Percentiles rank a stretch among this genome's conserved stretches.
phyloP scores from a whole-genome alignment of 2,888 invertebrate genomes.

The Allophyes oxyacanthae region DNA sequence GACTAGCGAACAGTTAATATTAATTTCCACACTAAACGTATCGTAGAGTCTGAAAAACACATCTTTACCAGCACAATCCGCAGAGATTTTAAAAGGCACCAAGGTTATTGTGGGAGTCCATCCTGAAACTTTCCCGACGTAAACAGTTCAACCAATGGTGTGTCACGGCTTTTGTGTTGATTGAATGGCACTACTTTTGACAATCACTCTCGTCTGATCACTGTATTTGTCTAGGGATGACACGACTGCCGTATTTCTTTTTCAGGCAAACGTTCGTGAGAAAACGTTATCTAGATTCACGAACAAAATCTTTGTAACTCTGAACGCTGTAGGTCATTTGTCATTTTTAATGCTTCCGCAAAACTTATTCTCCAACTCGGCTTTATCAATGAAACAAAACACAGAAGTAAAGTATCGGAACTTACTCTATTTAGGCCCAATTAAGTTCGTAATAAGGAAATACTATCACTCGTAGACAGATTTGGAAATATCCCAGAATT shows the following conservation, averaged over 20 bases:
- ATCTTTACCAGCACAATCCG: conserved; percentile 23
- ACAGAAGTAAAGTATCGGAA: neutral
- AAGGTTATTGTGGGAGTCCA: conserved; percentile 51
- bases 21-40: neutral
- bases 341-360: conserved; percentile 38
- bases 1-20: too few species aligned
- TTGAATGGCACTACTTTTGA: conserved; percentile 58
- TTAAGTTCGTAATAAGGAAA: conserved; percentile 6
- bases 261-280: conserved; percentile 15
- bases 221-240: conserved; percentile 36
- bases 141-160: conserved; percentile 62
- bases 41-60: conserved; percentile 1
- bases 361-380: conserved; percentile 9
- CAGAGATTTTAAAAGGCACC: conserved; percentile 14
- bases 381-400: conserved; percentile 19
- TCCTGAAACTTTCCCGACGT: conserved; percentile 68
- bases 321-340: conserved; percentile 25
- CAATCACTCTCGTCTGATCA: conserved; percentile 45
- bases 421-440: too few species aligned
- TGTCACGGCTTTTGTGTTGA: conserved; percentile 62
- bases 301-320: conserved; percentile 22
- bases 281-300: conserved; percentile 23
- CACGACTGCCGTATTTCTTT: conserved; percentile 7
- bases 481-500: conserved; percentile 38
- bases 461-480: conserved; percentile 8